Evolutionary conservation across 2,797 vertebrate species (phyloP).

Genomic region (Alectoris magna): DNA sequence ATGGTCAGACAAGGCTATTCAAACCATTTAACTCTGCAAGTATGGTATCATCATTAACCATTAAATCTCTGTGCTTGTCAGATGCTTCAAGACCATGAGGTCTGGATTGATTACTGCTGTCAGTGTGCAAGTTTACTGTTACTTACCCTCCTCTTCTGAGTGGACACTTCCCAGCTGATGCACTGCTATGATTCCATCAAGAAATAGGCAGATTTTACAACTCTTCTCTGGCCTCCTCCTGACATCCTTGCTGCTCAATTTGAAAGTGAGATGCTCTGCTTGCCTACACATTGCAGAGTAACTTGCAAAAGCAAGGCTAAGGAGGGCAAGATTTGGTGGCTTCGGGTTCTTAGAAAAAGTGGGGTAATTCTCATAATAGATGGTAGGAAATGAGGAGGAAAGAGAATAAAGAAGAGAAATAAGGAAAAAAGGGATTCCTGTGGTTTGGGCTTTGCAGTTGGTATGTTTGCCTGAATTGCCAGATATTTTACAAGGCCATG

Average conservation of each 20-base stretch:
- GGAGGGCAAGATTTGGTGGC: neutral
- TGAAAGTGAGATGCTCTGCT: neutral
- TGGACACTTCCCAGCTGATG: neutral
- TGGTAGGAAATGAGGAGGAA: neutral
- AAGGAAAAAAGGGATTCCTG: neutral
- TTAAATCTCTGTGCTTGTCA: neutral
- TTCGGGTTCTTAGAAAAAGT: neutral
- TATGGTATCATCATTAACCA: neutral
- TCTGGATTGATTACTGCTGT: neutral
- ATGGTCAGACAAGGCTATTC: neutral
- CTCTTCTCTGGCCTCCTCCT: neutral
- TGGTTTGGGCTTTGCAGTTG: neutral
- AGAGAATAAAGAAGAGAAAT: neutral
- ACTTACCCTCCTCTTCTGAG: neutral
- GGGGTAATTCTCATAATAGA: neutral
- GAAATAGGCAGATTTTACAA: neutral
- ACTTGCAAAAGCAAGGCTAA: neutral
- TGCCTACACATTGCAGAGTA: neutral
- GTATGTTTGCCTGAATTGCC: neutral
- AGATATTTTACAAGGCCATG: neutral
- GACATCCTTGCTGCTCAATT: neutral
- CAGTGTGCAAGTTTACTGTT: neutral
- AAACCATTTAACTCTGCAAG: too few relatives aligned
- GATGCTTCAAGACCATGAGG: neutral
- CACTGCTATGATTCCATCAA: neutral